phyloP scores from a whole-genome alignment of 2,797 vertebrate species.

The Clamator glandarius region DNA sequence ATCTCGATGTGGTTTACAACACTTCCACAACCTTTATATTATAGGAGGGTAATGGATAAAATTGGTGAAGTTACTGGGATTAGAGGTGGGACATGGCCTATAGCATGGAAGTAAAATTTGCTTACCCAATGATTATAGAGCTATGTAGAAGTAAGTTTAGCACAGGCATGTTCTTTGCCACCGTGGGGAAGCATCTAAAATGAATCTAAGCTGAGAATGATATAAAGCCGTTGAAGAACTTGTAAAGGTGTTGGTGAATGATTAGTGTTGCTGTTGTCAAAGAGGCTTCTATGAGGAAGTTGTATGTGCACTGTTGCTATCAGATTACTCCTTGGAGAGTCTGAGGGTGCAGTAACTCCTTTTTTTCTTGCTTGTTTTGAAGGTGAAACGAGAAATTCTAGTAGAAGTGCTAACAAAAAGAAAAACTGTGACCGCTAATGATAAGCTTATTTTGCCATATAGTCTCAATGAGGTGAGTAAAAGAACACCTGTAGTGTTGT shows the following conservation, averaged over 20 bases:
- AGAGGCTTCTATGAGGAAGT: not conserved
- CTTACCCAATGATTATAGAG: not conserved
- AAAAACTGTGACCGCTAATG: slow-evolving; percentile 84
- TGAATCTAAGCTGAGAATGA: not conserved
- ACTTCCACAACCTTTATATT: not conserved
- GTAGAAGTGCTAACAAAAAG: slow-evolving; percentile 90
- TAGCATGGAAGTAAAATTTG: not conserved
- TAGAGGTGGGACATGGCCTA: not conserved
- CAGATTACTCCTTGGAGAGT: not conserved
- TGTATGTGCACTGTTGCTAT: not conserved
- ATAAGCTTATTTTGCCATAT: slow-evolving; percentile 85
- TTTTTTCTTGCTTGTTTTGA: not conserved
- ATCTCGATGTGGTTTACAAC: not conserved
- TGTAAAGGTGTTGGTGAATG: not conserved
- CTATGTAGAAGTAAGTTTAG: not conserved
- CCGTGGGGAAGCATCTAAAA: not conserved
- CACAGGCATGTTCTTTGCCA: not conserved
- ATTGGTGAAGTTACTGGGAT: not conserved
- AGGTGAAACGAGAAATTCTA: slow-evolving; percentile 90
- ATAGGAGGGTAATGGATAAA: not conserved
- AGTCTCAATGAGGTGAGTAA: slow-evolving; percentile 85
- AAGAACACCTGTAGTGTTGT: not conserved
- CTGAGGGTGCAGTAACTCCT: not conserved
- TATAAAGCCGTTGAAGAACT: not conserved
- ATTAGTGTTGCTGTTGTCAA: not conserved